Conservation (phyloP, 2,888 invertebrate species). For the Scelioninae gen. 1 region DNA sequence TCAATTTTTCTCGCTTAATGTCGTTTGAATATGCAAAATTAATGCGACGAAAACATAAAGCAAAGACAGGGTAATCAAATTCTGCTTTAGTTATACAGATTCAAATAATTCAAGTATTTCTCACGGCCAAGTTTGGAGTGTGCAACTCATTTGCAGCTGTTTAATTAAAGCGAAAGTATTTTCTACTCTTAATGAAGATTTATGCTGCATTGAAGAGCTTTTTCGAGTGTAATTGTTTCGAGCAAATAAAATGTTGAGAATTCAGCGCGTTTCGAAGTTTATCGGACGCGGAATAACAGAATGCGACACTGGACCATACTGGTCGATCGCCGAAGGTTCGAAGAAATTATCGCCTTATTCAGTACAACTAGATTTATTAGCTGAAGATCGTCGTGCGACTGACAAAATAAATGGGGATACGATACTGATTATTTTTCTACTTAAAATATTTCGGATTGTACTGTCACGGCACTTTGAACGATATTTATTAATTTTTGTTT, state of each 20-base stretch:
- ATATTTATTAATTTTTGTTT: too few relatives aligned
- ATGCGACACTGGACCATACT: constrained; percentile 42
- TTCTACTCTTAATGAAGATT: constrained; percentile 59
- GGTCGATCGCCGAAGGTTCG: constrained; percentile 40
- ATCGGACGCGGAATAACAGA: constrained; percentile 61
- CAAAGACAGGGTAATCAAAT: constrained; percentile 54
- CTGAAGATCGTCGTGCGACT: constrained; percentile 20
- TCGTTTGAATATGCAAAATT: constrained; percentile 45
- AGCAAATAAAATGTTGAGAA: constrained; percentile 52
- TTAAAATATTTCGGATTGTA: constrained; percentile 19
- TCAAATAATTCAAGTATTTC: constrained; percentile 60
- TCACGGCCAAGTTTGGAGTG: constrained; percentile 62
- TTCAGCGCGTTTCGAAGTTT: constrained; percentile 49
- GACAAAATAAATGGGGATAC: constrained; percentile 30
- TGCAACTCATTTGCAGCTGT: constrained; percentile 67
- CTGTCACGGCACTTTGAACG: too few relatives aligned
- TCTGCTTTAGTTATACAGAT: constrained; percentile 57
- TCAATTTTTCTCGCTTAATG: too few relatives aligned
- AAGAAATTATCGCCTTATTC: constrained; percentile 60
- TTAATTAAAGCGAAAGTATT: constrained; percentile 65
- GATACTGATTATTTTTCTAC: constrained; percentile 32
- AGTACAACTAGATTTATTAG: constrained; percentile 47
- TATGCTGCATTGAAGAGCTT: constrained; percentile 59
- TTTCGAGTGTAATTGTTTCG: constrained; percentile 61
- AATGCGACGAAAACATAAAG: constrained; percentile 30